Conservation (phyloP, 1,140 invertebrate genomes). For the Cherax quadricarinatus region DNA sequence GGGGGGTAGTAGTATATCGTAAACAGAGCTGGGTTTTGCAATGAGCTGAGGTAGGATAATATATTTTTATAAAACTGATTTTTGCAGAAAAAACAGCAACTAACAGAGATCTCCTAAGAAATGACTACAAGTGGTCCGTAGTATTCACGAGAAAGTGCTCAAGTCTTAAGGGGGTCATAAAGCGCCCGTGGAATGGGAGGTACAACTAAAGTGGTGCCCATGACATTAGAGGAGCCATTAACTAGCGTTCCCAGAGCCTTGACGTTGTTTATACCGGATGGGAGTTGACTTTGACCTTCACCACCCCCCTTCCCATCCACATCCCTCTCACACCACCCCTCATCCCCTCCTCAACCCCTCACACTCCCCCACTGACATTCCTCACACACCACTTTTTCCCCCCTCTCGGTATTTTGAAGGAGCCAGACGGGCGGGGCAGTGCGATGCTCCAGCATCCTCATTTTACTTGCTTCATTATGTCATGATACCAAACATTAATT, state of each 20-base stretch:
- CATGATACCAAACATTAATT: too few species aligned
- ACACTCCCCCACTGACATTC: background rate
- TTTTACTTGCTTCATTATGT: too few species aligned
- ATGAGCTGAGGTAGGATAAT: too few species aligned
- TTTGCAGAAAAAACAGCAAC: too few species aligned
- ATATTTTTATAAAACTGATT: too few species aligned
- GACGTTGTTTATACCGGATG: background rate
- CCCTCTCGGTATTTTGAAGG: background rate
- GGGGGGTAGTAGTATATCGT: too few species aligned
- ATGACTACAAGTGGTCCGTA: too few species aligned
- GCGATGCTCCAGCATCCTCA: background rate
- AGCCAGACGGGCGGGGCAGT: background rate
- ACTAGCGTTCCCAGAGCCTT: background rate
- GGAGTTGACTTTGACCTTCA: background rate
- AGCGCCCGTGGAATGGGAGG: too few species aligned
- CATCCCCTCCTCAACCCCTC: background rate
- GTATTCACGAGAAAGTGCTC: too few species aligned
- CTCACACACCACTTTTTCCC: slow-evolving; percentile 2
- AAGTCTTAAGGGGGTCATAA: too few species aligned
- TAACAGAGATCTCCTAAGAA: too few species aligned
- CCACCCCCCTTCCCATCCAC: background rate
- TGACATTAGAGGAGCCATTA: background rate
- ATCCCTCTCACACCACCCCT: background rate
- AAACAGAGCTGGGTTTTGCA: too few species aligned
- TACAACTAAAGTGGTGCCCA: background rate